A percentile compares a stretch with the other conserved stretches of the same genome.
Evolutionary conservation across 1,140 invertebrate genomes (phyloP).

Genomic region (Leptinotarsa texana): DNA sequence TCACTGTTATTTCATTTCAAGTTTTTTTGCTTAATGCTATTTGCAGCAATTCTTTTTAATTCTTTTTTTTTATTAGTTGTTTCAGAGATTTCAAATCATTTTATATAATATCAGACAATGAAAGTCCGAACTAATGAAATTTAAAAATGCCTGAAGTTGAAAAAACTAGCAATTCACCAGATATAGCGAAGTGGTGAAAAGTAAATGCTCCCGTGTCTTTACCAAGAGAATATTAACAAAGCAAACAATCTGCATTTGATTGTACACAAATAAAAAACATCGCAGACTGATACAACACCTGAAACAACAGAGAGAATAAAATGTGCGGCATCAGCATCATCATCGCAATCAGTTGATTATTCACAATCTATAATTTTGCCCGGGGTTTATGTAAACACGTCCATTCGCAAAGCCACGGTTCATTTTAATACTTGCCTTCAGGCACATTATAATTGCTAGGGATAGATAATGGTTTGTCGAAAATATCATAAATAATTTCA

Average conservation of each 20-base stretch:
- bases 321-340: neutral
- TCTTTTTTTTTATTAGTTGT: too few relatives aligned
- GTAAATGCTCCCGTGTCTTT: neutral
- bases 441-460: constrained; percentile 12
- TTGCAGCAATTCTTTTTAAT: too few relatives aligned
- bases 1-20: too few relatives aligned
- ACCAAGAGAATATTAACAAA: neutral
- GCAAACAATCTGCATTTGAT: neutral
- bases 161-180: too few relatives aligned
- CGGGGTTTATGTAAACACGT: constrained; percentile 4
- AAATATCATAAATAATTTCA: neutral
- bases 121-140: too few relatives aligned
- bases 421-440: constrained; percentile 15
- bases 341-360: constrained; percentile 7
- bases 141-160: too few relatives aligned
- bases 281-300: neutral
- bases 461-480: neutral
- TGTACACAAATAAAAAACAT: constrained; percentile 6
- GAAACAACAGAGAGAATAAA: constrained; percentile 9
- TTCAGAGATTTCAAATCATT: too few relatives aligned
- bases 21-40: too few relatives aligned
- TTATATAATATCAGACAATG: too few relatives aligned
- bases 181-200: too few relatives aligned
- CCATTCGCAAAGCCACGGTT: constrained; percentile 13
- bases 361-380: constrained; percentile 12